These are phyloP conservation scores for Coptodon bakossiorum DNA, from an alignment of 2,113 vertebrate species.

Conservation along the genomic window DNA sequence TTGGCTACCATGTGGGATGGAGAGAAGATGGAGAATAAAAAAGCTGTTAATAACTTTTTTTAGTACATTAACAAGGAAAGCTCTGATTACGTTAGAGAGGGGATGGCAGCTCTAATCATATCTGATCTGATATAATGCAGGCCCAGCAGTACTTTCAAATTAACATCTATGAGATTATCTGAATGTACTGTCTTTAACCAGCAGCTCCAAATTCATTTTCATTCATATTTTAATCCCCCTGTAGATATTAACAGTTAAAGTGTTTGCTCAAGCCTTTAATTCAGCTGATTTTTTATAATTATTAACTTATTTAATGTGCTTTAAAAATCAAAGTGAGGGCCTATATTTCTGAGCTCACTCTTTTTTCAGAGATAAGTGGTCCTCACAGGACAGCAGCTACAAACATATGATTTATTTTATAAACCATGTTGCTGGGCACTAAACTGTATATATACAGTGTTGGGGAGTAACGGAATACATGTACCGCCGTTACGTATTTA, in stretches of 20 bases:
- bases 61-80: not conserved
- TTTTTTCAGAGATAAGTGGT: not conserved
- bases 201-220: not conserved
- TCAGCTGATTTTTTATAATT: not conserved
- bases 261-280: not conserved
- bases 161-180: not conserved
- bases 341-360: not conserved
- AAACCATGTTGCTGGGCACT: not conserved
- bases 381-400: not conserved
- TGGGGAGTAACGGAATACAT: fast-evolving
- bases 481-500: fast-evolving
- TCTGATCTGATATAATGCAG: not conserved
- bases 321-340: not conserved
- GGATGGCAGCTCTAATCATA: not conserved
- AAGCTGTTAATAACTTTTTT: not conserved
- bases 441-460: not conserved
- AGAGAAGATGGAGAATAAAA: not conserved
- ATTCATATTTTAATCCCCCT: not conserved
- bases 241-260: not conserved
- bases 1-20: not conserved
- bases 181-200: not conserved
- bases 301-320: not conserved
- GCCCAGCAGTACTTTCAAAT: not conserved
- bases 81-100: not conserved
- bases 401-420: not conserved